A percentile compares a stretch with the other conserved stretches of the same genome.
phyloP scores from a whole-genome alignment of 2,113 vertebrate species.

The Odobenus rosmarus region DNA sequence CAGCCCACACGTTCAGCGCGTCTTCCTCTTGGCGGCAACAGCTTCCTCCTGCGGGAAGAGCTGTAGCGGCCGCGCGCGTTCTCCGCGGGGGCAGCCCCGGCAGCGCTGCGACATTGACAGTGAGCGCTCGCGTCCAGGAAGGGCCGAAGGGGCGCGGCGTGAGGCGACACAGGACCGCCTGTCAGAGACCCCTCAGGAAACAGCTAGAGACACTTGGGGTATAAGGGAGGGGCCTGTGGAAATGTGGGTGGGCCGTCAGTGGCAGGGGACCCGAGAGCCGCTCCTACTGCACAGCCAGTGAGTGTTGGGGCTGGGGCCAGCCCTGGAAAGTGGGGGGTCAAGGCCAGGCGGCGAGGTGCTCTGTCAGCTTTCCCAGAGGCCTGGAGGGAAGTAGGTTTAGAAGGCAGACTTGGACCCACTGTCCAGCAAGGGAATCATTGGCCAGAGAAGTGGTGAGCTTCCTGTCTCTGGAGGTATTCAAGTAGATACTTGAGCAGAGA shows the following conservation, averaged over 20 bases:
- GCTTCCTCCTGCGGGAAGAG: background rate
- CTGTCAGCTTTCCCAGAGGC: background rate
- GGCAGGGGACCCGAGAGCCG: background rate
- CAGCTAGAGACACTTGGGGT: background rate
- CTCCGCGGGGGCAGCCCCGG: background rate
- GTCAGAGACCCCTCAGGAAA: background rate
- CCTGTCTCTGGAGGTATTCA: background rate
- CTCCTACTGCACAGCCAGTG: background rate
- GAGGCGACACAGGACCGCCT: background rate
- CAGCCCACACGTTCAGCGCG: accelerated
- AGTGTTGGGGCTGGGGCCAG: background rate
- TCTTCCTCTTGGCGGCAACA: background rate
- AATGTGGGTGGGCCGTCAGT: background rate
- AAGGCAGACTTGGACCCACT: background rate
- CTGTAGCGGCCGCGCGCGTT: accelerated
- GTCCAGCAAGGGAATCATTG: background rate
- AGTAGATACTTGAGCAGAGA: background rate
- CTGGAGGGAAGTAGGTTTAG: background rate
- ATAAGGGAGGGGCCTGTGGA: background rate
- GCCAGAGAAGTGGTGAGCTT: background rate
- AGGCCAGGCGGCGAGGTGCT: background rate
- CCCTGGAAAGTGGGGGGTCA: too few species aligned
- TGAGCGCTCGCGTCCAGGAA: accelerated
- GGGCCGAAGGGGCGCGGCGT: accelerated
- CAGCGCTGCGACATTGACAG: accelerated